phyloP scores from a whole-genome alignment of 2,797 vertebrate species.

The Erithacus rubecula region DNA sequence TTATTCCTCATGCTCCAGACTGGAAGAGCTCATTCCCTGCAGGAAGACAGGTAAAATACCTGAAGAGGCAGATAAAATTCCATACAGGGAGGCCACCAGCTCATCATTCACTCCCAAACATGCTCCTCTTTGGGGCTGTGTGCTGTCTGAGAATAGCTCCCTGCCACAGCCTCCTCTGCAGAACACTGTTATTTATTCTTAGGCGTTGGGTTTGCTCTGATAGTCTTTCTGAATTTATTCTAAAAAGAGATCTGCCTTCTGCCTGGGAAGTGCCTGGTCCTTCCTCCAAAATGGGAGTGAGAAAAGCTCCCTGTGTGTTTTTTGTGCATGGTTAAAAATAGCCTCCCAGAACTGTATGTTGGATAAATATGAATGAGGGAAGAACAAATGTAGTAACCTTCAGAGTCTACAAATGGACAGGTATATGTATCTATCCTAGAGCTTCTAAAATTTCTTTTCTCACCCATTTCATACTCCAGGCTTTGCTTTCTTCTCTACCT shows the following conservation, averaged over 20 bases:
- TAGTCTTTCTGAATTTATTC: slow-evolving; percentile 10
- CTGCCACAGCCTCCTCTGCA: not conserved
- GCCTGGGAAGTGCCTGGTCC: slow-evolving; percentile 4
- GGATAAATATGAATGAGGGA: slow-evolving; percentile 32
- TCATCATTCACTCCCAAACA: not conserved
- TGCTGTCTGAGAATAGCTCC: slow-evolving; percentile 14
- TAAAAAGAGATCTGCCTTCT: not conserved
- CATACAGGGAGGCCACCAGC: not conserved
- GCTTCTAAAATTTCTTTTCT: not conserved
- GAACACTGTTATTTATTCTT: slow-evolving; percentile 32
- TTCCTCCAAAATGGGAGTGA: slow-evolving; percentile 26
- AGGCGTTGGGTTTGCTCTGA: not conserved
- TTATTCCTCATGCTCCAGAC: not conserved
- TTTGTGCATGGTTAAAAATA: slow-evolving; percentile 28
- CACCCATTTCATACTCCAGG: not conserved
- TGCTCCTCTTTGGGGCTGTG: not conserved
- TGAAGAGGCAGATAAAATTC: not conserved
- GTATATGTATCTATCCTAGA: not conserved
- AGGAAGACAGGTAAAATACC: not conserved
- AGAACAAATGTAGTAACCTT: slow-evolving; percentile 4
- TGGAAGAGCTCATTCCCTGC: not conserved
- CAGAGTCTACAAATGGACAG: not conserved
- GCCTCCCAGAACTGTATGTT: not conserved
- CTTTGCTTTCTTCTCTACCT: not conserved
- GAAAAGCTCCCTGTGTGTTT: not conserved